phyloP scores from a whole-genome alignment of 2,113 vertebrate species.

The Hepsetus odoe region DNA sequence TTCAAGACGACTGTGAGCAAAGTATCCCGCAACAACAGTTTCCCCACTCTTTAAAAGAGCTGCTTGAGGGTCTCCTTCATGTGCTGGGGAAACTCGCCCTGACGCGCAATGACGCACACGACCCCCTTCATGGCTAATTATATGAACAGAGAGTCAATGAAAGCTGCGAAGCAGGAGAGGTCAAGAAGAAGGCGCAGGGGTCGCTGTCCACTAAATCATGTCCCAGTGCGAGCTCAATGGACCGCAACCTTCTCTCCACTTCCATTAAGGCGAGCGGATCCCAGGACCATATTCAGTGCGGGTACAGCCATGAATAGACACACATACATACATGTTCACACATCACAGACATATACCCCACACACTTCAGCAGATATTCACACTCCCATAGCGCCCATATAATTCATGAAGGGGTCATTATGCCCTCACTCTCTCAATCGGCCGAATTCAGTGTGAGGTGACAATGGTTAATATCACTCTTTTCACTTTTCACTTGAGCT shows the following conservation, averaged over 20 bases:
- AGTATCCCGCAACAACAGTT: neutral
- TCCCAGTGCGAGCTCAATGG: constrained; percentile 28
- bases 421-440: neutral
- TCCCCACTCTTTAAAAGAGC: constrained; percentile 26
- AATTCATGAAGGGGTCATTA: neutral
- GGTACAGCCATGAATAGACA: neutral
- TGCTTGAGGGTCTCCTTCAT: neutral
- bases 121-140: constrained; percentile 40
- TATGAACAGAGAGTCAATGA: constrained; percentile 8
- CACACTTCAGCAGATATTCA: neutral
- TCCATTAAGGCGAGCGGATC: constrained; percentile 29
- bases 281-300: neutral
- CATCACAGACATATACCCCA: no score
- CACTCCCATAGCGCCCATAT: neutral
- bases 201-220: constrained; percentile 38
- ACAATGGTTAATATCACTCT: constrained; percentile 3
- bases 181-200: constrained; percentile 13
- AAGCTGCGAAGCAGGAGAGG: neutral
- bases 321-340: neutral
- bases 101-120: constrained; percentile 46
- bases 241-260: constrained; percentile 30
- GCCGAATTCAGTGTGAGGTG: neutral
- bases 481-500: constrained; percentile 30
- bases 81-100: constrained; percentile 12
- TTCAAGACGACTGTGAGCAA: neutral